These are phyloP conservation scores for Gadopsis marmoratus DNA, from an alignment of 2,797 vertebrate species.

Conservation along the genomic window DNA sequence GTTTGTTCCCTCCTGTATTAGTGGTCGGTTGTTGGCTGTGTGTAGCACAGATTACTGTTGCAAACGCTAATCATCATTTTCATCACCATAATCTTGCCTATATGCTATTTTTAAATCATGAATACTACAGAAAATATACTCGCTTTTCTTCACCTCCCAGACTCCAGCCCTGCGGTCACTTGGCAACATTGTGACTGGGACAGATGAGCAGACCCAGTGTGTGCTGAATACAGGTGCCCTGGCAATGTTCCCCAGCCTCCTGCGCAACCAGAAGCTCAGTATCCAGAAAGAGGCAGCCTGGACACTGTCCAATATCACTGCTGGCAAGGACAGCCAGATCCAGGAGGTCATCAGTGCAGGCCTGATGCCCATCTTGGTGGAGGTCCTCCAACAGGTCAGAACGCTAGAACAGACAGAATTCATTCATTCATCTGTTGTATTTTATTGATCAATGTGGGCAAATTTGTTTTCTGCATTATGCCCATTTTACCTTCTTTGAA, in stretches of 20 bases:
- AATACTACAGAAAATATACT: constrained; percentile 2
- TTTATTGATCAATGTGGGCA: not conserved
- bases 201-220: constrained; percentile 81
- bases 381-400: constrained; percentile 90
- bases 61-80: not conserved
- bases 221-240: constrained; percentile 92
- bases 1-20: not conserved
- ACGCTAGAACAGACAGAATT: not conserved
- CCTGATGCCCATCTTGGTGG: constrained; percentile 90
- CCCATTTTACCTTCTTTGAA: not conserved
- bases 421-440: not conserved
- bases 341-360: constrained; percentile 93
- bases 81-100: not conserved
- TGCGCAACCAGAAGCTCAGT: constrained; percentile 89
- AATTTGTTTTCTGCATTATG: not conserved
- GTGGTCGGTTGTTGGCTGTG: not conserved
- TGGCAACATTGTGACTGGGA: constrained; percentile 95
- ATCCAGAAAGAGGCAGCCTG: constrained; percentile 96
- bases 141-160: constrained; percentile 64
- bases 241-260: constrained; percentile 86
- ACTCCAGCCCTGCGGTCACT: constrained; percentile 90
- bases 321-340: constrained; percentile 93
- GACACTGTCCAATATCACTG: constrained; percentile 97
- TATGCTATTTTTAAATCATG: not conserved
- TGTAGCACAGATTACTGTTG: not conserved